A percentile compares a stretch with the other conserved stretches of the same genome.
These are phyloP conservation scores for Hydrotaea cyrtoneurina DNA, from an alignment of 2,888 invertebrate genomes.

Conservation along the genomic window DNA sequence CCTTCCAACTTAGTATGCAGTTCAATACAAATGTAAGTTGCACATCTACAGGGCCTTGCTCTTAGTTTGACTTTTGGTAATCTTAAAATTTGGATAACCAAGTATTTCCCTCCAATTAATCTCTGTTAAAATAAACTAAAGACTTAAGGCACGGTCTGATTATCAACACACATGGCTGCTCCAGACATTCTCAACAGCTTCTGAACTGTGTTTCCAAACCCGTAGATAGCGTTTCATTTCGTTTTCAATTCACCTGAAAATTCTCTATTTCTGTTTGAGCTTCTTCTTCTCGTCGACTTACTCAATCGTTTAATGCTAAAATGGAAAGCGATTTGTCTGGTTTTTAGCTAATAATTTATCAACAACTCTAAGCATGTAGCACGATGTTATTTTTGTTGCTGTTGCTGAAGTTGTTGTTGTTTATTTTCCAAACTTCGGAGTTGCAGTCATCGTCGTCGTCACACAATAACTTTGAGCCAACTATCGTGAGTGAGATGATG, in stretches of 20 bases:
- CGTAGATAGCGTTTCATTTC: background rate
- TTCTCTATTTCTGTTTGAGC: background rate
- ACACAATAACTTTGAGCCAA: background rate
- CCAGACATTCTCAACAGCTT: no score
- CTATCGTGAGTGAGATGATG: background rate
- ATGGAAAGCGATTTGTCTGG: slow-evolving; percentile 80
- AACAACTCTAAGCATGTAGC: slow-evolving; percentile 35
- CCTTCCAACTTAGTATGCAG: no score
- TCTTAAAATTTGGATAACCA: no score
- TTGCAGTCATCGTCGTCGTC: slow-evolving; percentile 1
- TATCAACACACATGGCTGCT: no score
- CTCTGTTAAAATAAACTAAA: background rate
- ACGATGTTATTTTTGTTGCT: background rate
- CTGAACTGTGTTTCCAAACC: background rate
- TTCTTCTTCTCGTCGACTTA: slow-evolving; percentile 15
- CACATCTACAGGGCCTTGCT: no score
- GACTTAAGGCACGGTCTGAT: slow-evolving; percentile 16
- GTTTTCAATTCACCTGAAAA: slow-evolving; percentile 20
- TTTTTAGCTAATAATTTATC: slow-evolving; percentile 75
- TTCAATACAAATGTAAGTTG: no score
- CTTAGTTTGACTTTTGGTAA: no score
- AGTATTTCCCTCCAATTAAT: background rate
- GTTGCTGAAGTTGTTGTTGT: background rate
- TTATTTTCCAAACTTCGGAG: background rate
- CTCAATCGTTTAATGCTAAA: slow-evolving; percentile 70